Evolutionary conservation across 2,888 invertebrate species (phyloP).

Genomic region (Thymelicus sylvestris): DNA sequence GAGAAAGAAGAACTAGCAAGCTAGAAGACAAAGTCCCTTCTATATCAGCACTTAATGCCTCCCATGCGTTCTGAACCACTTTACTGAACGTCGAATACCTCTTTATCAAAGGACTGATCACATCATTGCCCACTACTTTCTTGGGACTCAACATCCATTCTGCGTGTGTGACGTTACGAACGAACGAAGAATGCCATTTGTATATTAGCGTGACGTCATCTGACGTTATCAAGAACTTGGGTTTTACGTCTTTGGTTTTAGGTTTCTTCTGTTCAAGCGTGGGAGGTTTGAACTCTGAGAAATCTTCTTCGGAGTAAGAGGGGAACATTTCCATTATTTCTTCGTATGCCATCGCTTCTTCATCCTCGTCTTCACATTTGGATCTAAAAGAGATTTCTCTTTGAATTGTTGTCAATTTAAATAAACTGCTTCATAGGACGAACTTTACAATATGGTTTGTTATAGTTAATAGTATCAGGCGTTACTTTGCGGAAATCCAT

Average conservation of each 20-base stretch:
- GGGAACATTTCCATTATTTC: conserved; percentile 90
- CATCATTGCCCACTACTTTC: conserved; percentile 71
- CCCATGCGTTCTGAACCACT: conserved; percentile 79
- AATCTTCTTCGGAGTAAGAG: conserved; percentile 87
- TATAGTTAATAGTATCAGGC: too few relatives aligned
- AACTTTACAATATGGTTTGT: too few relatives aligned
- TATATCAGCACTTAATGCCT: conserved; percentile 80
- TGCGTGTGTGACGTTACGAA: conserved; percentile 82
- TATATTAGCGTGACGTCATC: conserved; percentile 86
- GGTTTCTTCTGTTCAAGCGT: conserved; percentile 78
- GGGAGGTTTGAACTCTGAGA: conserved; percentile 86
- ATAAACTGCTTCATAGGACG: too few relatives aligned
- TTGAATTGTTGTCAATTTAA: too few relatives aligned
- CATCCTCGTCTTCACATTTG: conserved; percentile 87
- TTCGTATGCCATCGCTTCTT: conserved; percentile 86
- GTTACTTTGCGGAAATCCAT: too few relatives aligned
- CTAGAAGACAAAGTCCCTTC: conserved; percentile 84
- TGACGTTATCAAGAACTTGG: conserved; percentile 65
- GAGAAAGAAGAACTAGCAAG: conserved; percentile 83
- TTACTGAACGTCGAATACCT: conserved; percentile 85
- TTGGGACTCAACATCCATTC: conserved; percentile 85
- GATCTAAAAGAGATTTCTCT: conserved; percentile 66
- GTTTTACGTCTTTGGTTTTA: conserved; percentile 58
- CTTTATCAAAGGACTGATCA: conserved; percentile 78
- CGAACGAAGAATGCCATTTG: conserved; percentile 85